Evolutionary conservation across 2,113 vertebrate genomes (phyloP).

Genomic region (Bettongia penicillata): DNA sequence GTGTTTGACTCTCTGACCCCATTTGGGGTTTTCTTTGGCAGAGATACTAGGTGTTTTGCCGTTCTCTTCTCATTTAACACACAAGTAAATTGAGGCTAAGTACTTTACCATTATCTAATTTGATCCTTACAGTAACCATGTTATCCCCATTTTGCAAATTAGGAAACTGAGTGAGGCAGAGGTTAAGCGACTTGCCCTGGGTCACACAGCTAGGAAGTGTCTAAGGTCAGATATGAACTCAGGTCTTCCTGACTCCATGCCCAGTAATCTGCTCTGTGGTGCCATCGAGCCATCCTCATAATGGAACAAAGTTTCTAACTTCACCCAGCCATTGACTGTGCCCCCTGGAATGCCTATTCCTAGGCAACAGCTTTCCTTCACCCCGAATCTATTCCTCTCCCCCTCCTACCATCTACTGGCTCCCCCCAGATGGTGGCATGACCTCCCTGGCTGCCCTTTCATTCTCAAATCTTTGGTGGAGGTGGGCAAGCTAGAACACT

Average conservation of each 20-base stretch:
- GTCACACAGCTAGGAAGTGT: background rate
- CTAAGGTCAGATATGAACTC: background rate
- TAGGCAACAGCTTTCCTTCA: background rate
- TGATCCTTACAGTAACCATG: background rate
- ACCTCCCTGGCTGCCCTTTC: too few relatives aligned
- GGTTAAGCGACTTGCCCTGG: too few relatives aligned
- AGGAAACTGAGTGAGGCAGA: background rate
- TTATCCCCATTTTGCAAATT: background rate
- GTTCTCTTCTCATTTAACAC: too few relatives aligned
- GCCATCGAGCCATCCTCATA: too few relatives aligned
- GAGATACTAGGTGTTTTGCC: background rate
- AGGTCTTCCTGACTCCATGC: background rate
- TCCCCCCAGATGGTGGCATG: background rate
- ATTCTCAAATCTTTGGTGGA: too few relatives aligned
- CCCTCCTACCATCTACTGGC: too few relatives aligned
- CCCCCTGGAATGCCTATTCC: background rate
- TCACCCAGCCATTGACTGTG: too few relatives aligned
- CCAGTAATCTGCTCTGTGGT: background rate
- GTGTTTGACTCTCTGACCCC: background rate
- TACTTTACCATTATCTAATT: too few relatives aligned
- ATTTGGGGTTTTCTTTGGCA: background rate
- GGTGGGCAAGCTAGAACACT: too few relatives aligned
- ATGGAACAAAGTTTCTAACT: background rate
- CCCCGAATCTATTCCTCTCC: background rate
- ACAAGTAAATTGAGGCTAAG: too few relatives aligned